Percentiles rank a stretch among this genome's conserved stretches.
These are phyloP conservation scores for Lamellibrachia luymesi DNA, from an alignment of 1,140 invertebrate species.

Conservation along the genomic window DNA sequence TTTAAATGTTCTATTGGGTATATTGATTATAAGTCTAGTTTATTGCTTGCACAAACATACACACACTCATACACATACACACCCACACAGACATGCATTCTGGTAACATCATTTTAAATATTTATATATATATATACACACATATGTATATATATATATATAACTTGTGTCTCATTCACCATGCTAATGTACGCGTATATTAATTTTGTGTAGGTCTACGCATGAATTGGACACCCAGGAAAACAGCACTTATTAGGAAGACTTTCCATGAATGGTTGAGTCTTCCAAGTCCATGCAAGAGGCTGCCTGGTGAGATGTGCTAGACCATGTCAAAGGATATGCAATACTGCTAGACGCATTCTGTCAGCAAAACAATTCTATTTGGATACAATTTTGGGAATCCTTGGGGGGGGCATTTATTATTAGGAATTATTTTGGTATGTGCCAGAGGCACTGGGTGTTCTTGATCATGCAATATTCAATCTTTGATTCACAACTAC, in stretches of 20 bases:
- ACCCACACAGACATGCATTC: conserved; percentile 10
- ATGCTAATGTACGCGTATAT: too few species aligned
- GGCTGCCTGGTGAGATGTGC: not conserved
- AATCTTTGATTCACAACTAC: too few species aligned
- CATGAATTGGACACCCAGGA: not conserved
- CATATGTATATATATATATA: not conserved
- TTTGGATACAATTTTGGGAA: too few species aligned
- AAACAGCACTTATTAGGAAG: not conserved
- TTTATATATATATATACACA: not conserved
- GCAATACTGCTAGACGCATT: too few species aligned
- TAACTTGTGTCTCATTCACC: not conserved
- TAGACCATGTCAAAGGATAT: not conserved
- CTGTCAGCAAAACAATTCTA: not conserved
- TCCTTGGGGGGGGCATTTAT: not conserved
- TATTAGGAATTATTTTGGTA: not conserved
- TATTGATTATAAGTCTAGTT: too few species aligned
- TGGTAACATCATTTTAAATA: not conserved
- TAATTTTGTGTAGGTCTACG: too few species aligned
- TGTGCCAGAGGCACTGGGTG: not conserved
- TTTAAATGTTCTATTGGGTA: not conserved
- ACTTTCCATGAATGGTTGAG: not conserved
- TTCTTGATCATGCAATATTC: too few species aligned
- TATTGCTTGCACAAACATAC: not conserved
- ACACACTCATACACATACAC: not conserved
- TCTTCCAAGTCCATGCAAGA: not conserved